Base-by-base conservation (phyloP, 2,888 invertebrate genomes). In the Drosophila austrosaltans region DNA sequence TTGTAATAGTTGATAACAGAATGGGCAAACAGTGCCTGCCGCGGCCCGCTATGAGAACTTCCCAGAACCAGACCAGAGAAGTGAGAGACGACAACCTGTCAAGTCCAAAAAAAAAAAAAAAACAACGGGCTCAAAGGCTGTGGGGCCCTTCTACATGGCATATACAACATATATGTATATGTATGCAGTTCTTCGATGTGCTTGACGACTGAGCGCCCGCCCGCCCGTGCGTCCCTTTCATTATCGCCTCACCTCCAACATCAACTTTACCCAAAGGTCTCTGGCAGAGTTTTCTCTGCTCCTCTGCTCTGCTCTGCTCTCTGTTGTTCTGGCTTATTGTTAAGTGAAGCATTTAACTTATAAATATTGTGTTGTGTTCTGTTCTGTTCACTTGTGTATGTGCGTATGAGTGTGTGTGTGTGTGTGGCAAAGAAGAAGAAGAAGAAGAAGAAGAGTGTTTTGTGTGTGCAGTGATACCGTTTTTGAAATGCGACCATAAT, bases 261-360 rank as follows among this genome's bases (percentile, higher is more conserved):
- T 63, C 58, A 39, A 65, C 72, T 66, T 40, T 53, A 63, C 53
- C 63, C 58, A 48, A 36, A 36, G 36, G 64, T 58, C 48, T 54
- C 66, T 56, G 53, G 36, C 53, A 53, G 63, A 53, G 63, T 56
- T 63, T 59, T 48, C 63, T 12, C 44, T 57, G 32, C 67, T 42
- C 60, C 42, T 44, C 61, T 44, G 42, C 56, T 63, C 65, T 48
- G 10, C 22, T 48, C 1, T 48, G 48, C 12, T 25, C 16, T 48
- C 48, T 48, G 48, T 40, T 40, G 40, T 48, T 32, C 54, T 71
- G 78, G 84, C 79, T 81, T 79, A 87, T 89, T 89, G 87, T 89
- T 87, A 87, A 89, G 86, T 87, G 86, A 86, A 89, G 87, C 89
- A 86, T 87, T 89, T 87, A 87, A 86, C 87, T 89, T 82, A 82